Evolutionary conservation across 2,113 vertebrate species (phyloP).

Genomic region (Andinoacara biseriatus): DNA sequence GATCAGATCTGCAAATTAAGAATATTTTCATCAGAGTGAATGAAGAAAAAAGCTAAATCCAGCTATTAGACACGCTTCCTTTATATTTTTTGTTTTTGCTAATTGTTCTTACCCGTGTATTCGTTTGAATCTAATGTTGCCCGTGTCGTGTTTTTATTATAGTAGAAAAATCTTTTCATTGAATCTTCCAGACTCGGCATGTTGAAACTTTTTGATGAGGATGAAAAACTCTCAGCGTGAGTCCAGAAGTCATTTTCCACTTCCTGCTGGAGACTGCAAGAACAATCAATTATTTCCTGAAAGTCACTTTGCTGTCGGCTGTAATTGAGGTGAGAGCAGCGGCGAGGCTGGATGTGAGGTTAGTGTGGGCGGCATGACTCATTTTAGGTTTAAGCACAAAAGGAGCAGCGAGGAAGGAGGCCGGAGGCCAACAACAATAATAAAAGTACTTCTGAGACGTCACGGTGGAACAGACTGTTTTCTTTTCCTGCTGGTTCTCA

Average conservation of each 20-base stretch:
- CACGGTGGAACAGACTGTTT: neutral
- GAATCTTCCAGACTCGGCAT: neutral
- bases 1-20: neutral
- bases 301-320: neutral
- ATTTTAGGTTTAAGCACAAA: conserved; percentile 3
- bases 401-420: neutral
- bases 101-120: neutral
- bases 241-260: neutral
- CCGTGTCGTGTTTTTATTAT: neutral
- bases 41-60: neutral
- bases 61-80: neutral
- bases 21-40: neutral
- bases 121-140: neutral
- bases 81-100: neutral
- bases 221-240: conserved; percentile 12
- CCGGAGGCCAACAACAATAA: neutral
- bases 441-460: neutral
- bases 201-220: neutral
- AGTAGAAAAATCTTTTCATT: neutral
- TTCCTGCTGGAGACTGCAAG: neutral
- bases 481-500: neutral
- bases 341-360: neutral
- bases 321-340: conserved; percentile 19
- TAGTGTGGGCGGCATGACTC: conserved; percentile 26
- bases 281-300: conserved; percentile 21